These are phyloP conservation scores for Andrena chrysosceles DNA, from an alignment of 2,888 invertebrate genomes.

Conservation along the genomic window DNA sequence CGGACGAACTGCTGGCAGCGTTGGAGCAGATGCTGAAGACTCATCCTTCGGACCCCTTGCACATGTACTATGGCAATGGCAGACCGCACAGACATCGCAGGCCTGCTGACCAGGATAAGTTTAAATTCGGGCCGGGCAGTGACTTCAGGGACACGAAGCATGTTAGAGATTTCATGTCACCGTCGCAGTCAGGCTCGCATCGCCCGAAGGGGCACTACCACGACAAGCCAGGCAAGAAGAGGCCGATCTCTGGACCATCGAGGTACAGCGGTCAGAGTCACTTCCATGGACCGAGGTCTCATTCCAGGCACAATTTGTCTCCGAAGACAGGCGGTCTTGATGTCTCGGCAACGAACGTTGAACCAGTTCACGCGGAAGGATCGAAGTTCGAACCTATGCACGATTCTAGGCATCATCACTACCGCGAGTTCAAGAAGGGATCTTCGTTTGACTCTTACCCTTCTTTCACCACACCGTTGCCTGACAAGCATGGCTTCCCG, in stretches of 20 bases:
- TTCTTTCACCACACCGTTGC: constrained; percentile 71
- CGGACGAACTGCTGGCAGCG: constrained; percentile 74
- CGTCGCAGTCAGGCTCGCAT: constrained; percentile 75
- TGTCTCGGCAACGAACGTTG: constrained; percentile 68
- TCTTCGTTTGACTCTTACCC: constrained; percentile 67
- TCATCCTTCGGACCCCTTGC: constrained; percentile 69
- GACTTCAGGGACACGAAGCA: constrained; percentile 47
- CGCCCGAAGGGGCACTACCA: constrained; percentile 78
- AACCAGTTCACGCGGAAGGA: constrained; percentile 19
- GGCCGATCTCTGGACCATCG: constrained; percentile 61
- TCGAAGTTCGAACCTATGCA: constrained; percentile 23
- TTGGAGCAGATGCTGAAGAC: constrained; percentile 79
- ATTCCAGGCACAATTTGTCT: constrained; percentile 63
- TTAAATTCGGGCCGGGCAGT: neutral
- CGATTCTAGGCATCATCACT: constrained; percentile 47
- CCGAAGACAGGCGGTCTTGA: constrained; percentile 70
- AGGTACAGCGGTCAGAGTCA: constrained; percentile 44
- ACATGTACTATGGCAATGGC: constrained; percentile 63
- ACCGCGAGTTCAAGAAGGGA: constrained; percentile 63
- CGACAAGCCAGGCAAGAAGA: constrained; percentile 76
- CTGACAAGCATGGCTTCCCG: constrained; percentile 58
- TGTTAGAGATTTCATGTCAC: constrained; percentile 77
- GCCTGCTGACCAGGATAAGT: constrained; percentile 27
- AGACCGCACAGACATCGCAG: constrained; percentile 63
- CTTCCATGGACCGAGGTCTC: constrained; percentile 57